Conservation (phyloP, 2,888 invertebrate genomes). For the Apamea epomidion region DNA sequence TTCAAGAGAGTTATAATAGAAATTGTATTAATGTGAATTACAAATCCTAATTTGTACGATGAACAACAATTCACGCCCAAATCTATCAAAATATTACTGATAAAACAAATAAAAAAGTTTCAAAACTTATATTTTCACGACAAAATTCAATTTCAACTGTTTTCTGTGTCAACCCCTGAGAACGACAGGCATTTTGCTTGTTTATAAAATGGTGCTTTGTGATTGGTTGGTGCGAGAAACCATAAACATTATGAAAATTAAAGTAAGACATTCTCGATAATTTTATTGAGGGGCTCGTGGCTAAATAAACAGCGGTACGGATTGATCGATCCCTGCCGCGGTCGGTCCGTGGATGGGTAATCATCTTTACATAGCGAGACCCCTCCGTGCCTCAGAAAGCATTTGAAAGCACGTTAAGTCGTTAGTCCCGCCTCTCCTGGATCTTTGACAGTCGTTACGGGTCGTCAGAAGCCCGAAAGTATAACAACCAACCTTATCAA, state of each 20-base stretch:
- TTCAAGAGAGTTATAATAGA: slow-evolving; percentile 22
- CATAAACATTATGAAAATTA: slow-evolving; percentile 6
- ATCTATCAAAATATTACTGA: slow-evolving; percentile 36
- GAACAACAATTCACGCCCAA: slow-evolving; percentile 17
- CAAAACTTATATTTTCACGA: slow-evolving; percentile 54
- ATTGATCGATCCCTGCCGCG: not conserved
- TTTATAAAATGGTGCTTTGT: slow-evolving; percentile 71
- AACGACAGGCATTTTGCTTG: slow-evolving; percentile 71
- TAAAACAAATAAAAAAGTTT: slow-evolving; percentile 56
- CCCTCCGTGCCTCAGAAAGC: not conserved
- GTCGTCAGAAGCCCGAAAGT: not conserved
- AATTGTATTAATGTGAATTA: not conserved
- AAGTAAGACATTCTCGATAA: slow-evolving; percentile 27
- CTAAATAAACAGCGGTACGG: not conserved
- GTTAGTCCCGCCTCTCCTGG: no score
- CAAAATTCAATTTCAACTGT: slow-evolving; percentile 87
- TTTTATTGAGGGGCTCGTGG: not conserved
- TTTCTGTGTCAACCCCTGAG: slow-evolving; percentile 69
- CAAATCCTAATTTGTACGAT: slow-evolving; percentile 7
- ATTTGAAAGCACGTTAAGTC: not conserved
- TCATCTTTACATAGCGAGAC: not conserved
- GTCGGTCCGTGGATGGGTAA: not conserved
- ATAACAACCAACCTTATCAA: no score
- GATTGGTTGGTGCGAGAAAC: slow-evolving; percentile 71
- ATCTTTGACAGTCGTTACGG: not conserved